phyloP scores from a whole-genome alignment of 1,140 invertebrate species.

The Drosophila bipectinata region DNA sequence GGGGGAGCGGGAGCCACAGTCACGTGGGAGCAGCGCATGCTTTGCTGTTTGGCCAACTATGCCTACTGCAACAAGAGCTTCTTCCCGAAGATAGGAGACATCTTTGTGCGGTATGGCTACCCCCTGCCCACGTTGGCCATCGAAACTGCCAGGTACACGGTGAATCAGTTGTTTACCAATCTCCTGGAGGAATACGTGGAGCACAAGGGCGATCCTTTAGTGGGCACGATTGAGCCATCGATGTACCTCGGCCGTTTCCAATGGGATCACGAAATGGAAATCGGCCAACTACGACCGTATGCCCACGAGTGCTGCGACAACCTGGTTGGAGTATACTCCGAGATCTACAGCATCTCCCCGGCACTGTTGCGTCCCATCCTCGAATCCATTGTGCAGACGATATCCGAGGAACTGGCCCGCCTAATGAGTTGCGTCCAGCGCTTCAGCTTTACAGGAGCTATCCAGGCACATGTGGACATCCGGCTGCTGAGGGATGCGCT shows the following conservation, averaged over 20 bases:
- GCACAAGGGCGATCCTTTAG: slow-evolving; percentile 95
- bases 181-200: slow-evolving; percentile 94
- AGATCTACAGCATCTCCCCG: slow-evolving; percentile 92
- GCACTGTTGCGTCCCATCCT: slow-evolving; percentile 90
- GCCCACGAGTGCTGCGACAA: slow-evolving; percentile 96
- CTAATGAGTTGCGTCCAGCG: slow-evolving; percentile 90
- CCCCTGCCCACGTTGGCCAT: slow-evolving; percentile 88
- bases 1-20: slow-evolving; percentile 77
- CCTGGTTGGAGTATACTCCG: slow-evolving; percentile 95
- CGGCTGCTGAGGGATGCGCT: slow-evolving; percentile 73
- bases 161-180: slow-evolving; percentile 88
- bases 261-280: slow-evolving; percentile 91
- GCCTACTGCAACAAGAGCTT: slow-evolving; percentile 91
- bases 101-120: slow-evolving; percentile 88
- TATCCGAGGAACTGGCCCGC: slow-evolving; percentile 95
- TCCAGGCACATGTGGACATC: slow-evolving; percentile 81
- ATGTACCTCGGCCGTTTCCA: slow-evolving; percentile 96
- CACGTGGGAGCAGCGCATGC: slow-evolving; percentile 91
- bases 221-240: slow-evolving; percentile 96
- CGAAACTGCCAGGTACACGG: slow-evolving; percentile 85
- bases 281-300: slow-evolving; percentile 92
- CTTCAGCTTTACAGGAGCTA: slow-evolving; percentile 78
- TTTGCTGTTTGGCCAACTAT: slow-evolving; percentile 96
- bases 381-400: slow-evolving; percentile 93
- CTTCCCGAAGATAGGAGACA: slow-evolving; percentile 88